These are phyloP conservation scores for Brachyalestes nurse DNA, from an alignment of 2,797 vertebrate genomes.

Conservation along the genomic window DNA sequence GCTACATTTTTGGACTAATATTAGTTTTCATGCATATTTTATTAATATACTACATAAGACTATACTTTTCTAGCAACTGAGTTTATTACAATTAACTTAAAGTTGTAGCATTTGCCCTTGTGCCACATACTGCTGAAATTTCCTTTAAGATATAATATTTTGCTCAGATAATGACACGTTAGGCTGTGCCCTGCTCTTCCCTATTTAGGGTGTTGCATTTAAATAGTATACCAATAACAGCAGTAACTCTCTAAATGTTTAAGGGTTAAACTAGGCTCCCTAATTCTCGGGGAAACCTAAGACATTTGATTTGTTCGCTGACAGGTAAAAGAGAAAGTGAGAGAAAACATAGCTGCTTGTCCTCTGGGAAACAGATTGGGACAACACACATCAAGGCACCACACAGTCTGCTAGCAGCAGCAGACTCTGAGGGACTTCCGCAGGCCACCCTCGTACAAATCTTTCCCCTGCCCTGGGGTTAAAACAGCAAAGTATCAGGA, in stretches of 20 bases:
- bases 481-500: slow-evolving; percentile 65
- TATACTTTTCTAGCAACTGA: no score
- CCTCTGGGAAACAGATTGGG: slow-evolving; percentile 11
- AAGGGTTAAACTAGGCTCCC: not conserved
- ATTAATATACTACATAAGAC: no score
- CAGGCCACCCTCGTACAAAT: slow-evolving; percentile 58
- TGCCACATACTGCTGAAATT: no score
- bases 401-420: slow-evolving; percentile 35
- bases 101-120: no score
- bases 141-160: no score
- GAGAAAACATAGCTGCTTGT: not conserved
- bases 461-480: slow-evolving; percentile 67
- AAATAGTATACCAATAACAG: not conserved
- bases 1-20: no score
- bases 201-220: no score
- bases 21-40: no score
- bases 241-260: not conserved
- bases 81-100: no score
- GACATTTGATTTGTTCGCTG: not conserved
- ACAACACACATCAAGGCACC: slow-evolving; percentile 46
- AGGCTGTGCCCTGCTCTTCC: no score
- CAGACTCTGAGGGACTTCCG: slow-evolving; percentile 34
- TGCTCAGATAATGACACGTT: no score
- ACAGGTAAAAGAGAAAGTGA: not conserved
- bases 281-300: not conserved